A percentile compares a stretch with the other conserved stretches of the same genome.
phyloP scores from a whole-genome alignment of 2,113 vertebrate genomes.

The Poecilia latipinna region DNA sequence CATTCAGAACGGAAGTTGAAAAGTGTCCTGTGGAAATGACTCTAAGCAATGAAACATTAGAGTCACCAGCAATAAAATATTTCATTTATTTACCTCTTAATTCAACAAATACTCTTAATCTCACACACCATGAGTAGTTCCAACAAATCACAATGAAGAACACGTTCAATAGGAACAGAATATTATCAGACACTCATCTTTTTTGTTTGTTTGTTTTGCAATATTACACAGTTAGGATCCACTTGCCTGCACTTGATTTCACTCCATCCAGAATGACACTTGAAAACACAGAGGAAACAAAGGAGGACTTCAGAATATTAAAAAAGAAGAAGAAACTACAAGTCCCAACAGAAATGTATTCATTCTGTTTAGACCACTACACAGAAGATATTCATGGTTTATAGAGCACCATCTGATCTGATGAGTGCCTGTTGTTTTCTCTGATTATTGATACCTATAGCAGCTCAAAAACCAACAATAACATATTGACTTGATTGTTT shows the following conservation, averaged over 20 bases:
- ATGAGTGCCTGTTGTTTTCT: constrained; percentile 49
- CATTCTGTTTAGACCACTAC: constrained; percentile 53
- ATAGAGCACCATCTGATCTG: constrained; percentile 42
- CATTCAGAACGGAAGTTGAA: constrained; percentile 4
- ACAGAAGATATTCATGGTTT: constrained; percentile 57
- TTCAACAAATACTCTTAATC: constrained; percentile 74
- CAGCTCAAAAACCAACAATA: constrained; percentile 58
- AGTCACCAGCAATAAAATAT: constrained; percentile 76
- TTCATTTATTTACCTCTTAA: constrained; percentile 75
- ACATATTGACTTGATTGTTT: constrained; percentile 60
- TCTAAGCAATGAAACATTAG: constrained; percentile 47
- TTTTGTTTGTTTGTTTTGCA: not conserved
- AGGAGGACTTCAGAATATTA: constrained; percentile 45
- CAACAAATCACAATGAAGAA: constrained; percentile 74
- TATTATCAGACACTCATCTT: constrained; percentile 61
- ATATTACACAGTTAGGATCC: constrained; percentile 67
- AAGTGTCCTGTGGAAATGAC: not conserved
- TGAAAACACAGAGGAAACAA: constrained; percentile 71
- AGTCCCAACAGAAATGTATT: constrained; percentile 22
- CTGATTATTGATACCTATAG: constrained; percentile 55
- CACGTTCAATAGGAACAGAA: constrained; percentile 71
- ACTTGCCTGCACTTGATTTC: constrained; percentile 74
- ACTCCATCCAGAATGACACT: constrained; percentile 73
- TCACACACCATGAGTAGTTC: constrained; percentile 76
- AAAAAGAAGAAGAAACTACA: constrained; percentile 30